Percentiles rank a stretch among this genome's conserved stretches.
Conservation (phyloP, 2,113 vertebrate species). For the Pristiophorus japonicus region DNA sequence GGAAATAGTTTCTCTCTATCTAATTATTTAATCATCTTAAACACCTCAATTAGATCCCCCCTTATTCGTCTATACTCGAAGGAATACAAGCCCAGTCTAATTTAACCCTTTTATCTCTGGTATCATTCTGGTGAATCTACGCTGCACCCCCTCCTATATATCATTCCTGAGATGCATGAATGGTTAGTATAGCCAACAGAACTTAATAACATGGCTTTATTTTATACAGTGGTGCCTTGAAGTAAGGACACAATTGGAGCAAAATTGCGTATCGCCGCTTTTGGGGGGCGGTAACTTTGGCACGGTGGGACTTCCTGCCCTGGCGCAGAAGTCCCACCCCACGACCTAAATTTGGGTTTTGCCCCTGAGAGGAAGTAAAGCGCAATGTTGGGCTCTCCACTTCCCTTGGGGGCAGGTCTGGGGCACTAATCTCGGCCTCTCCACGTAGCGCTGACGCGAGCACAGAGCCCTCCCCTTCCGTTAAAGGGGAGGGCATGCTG, state of each 20-base stretch:
- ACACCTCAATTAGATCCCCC: neutral
- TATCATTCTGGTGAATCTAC: neutral
- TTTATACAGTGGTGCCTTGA: neutral
- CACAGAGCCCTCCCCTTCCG: no score
- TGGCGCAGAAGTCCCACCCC: no score
- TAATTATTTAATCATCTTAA: neutral
- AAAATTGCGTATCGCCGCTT: no score
- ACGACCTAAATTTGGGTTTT: no score
- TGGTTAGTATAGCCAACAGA: neutral
- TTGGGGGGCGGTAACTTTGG: no score
- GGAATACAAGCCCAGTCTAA: constrained; percentile 43
- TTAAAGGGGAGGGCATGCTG: no score
- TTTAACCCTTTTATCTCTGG: constrained; percentile 40
- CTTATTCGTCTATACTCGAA: neutral
- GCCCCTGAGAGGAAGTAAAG: no score
- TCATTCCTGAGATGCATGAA: neutral
- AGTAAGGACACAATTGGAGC: neutral
- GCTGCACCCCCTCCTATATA: neutral
- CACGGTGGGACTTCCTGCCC: no score
- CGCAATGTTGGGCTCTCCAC: no score
- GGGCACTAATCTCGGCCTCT: no score
- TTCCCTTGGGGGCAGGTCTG: no score
- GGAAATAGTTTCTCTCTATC: neutral
- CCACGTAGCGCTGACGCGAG: no score
- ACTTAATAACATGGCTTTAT: neutral